Base-by-base conservation (phyloP, 2,113 vertebrate genomes). In the Hemichromis elongatus region DNA sequence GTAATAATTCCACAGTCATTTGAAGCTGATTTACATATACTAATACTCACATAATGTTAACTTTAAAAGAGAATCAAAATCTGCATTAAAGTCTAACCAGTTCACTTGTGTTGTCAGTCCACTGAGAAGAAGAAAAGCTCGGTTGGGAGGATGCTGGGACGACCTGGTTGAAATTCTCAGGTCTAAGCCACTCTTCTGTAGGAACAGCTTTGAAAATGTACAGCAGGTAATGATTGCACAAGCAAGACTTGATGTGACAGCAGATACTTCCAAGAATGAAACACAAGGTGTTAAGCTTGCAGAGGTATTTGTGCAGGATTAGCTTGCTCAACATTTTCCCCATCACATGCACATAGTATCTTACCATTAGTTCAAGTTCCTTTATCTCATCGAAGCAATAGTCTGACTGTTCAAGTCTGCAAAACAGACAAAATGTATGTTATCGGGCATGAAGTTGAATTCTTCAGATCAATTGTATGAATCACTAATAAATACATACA, bases 1-100 rank as follows among this genome's bases (percentile, higher is more conserved):
- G 12, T 12, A 68, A 42, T 89, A 88, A 91, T 93, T 90, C 86
- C 78, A 57, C 81, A 57, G 90, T 91, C 86, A 90, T 89, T 90
- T 82, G 79, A 85, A 86, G 80, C 89, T 88, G 89, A 90, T 94
- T 92, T 88, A 89, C 40, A 68, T 66, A 73, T 73, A 30, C 56
- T 86, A 61, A 84, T 82, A 37, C 82, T 93, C 86, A 90, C 66
- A 4, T 82, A 40, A 77, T 8, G 45, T 81, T 92, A 88, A 80
- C 57, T 93, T 88, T 83, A 70, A 89, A 87, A 85, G 59, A 52
- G 56, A 82, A 82, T 88, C 85, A 50, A 85, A 85, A 83, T 83
- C 55, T 82, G 40, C 18, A 55, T 57, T 50, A 7, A 59, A 54
- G 79, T 79, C 40, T 57, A 30, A 55, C 37, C 18, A 7, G 42